Evolutionary conservation across 2,888 invertebrate species (phyloP), one percentile per base, ranked within the genome.

Genomic region (Drosophila mercatorum): DNA sequence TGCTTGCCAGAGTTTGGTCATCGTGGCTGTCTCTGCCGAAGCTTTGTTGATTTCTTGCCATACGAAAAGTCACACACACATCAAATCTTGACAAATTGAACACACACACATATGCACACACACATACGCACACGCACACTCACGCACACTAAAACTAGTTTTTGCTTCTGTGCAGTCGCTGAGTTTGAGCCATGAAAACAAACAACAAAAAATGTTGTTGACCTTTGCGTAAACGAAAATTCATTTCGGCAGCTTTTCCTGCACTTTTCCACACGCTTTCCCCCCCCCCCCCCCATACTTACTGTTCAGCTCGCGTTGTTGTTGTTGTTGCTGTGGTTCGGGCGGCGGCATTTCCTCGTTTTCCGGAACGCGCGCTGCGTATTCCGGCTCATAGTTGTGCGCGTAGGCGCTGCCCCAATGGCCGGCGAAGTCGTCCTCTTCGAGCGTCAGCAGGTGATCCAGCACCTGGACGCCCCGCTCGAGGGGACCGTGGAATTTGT

Each of bases 391-490:
- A 89, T 91, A 91, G 72, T 90, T 92, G 78, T 92, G 93, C 57
- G 84, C 83, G 75, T 92, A 91, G 43, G 91, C 91, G 75, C 90
- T 91, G 71, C 92, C 92, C 92, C 91, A 92, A 72, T 92, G 91
- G 65, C 92, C 91, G 72, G 82, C 84, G 67, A 92, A 93, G 68
- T 93, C 93, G 57, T 93, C 93, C 69, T 93, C 93, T 70, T 93
- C 93, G 83, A 94, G 92, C 64, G 95, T 95, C 87, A 96, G 94
- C 55, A 96, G 94, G 88, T 95, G 95, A 92, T 96, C 96, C 90
- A 96, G 94, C 87, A 96, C 95, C 80, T 93, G 93, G 64, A 93
- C 93, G 68, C 93, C 93, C 68, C 93, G 91, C 66, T 93, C 93
- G 76, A 93, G 90, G 73, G 93, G 93, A 72, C 90, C 92, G 83